phyloP scores from a whole-genome alignment of 2,888 invertebrate genomes.

The Erpobdella octoculata region DNA sequence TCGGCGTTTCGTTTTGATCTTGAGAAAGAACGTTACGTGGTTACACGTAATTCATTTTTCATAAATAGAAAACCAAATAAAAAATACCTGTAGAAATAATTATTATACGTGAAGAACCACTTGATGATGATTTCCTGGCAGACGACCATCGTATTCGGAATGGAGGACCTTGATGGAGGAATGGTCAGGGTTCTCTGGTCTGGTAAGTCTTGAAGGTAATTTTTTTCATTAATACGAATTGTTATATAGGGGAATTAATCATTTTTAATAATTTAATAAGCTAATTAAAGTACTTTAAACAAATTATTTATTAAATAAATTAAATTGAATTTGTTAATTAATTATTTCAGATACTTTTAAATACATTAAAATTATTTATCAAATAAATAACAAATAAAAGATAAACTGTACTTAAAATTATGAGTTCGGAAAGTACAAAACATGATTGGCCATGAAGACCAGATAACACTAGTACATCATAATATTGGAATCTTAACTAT shows the following conservation, averaged over 20 bases:
- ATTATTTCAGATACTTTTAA: no score
- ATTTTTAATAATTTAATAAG: no score
- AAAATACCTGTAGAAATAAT: neutral
- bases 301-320: no score
- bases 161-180: neutral
- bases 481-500: no score
- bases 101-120: conserved; percentile 65
- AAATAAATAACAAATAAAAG: neutral
- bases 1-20: neutral
- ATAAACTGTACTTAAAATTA: neutral
- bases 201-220: conserved; percentile 19
- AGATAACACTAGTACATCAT: no score
- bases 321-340: no score
- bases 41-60: neutral
- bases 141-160: conserved; percentile 51
- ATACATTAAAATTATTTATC: neutral
- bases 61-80: neutral
- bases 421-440: neutral
- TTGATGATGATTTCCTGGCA: conserved; percentile 79
- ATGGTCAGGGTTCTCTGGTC: conserved; percentile 5
- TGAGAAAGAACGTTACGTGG: neutral
- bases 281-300: no score
- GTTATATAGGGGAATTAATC: no score
- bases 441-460: no score
- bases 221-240: neutral